These are phyloP conservation scores for Uromys caudimaculatus DNA, from an alignment of 2,797 vertebrate species.

Conservation along the genomic window DNA sequence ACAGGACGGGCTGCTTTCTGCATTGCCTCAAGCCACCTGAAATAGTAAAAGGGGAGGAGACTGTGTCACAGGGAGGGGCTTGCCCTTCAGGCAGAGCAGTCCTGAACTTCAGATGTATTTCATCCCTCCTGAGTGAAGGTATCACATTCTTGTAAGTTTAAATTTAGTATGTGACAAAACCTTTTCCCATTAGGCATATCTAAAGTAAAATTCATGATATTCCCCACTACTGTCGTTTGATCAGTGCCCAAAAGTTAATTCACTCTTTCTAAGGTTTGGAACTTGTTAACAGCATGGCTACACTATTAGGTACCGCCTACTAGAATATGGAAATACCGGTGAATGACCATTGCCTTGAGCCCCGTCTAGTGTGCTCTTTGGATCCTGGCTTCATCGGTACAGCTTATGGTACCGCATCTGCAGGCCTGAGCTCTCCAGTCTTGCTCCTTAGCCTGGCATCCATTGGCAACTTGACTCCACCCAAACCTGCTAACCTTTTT, in stretches of 20 bases:
- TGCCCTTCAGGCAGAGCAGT: not conserved
- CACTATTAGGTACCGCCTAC: not conserved
- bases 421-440: not conserved
- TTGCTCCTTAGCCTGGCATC: not conserved
- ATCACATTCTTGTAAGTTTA: not conserved
- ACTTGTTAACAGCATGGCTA: not conserved
- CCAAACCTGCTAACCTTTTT: not conserved
- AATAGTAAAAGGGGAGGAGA: conserved; percentile 59
- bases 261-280: not conserved
- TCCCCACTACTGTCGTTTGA: conserved; percentile 23
- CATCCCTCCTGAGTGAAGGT: not conserved
- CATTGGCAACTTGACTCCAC: not conserved
- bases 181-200: not conserved
- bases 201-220: conserved; percentile 36
- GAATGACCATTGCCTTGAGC: not conserved
- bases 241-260: not conserved
- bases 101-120: not conserved
- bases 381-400: not conserved
- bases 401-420: not conserved
- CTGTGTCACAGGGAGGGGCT: not conserved
- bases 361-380: not conserved
- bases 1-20: conserved; percentile 92
- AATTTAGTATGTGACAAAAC: not conserved
- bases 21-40: conserved; percentile 95
- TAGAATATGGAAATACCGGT: not conserved